Base-by-base conservation (phyloP, 1,140 invertebrate genomes). In the Dendroctonus valens region DNA sequence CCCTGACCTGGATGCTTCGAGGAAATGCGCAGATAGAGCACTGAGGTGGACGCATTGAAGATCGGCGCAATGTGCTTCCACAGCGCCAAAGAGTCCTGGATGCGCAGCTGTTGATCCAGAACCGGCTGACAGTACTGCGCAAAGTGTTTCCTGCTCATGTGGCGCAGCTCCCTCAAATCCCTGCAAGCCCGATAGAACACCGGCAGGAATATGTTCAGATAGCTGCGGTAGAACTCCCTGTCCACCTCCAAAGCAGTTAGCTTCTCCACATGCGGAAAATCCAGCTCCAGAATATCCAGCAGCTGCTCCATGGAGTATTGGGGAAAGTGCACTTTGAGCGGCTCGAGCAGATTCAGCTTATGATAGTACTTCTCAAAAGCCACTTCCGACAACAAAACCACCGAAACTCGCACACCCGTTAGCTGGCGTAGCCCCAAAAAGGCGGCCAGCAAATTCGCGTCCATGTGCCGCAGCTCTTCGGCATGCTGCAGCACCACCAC, bases 301-400 rank as follows among this genome's bases (percentile, higher is more conserved):
- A 93, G 77, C 75, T 94, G 90, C 8, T 90, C 86, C 80, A 87
- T 89, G 11, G 81, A 88, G 74, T 95, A 96, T 71, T 94, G 91
- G 0, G 90, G 84, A 78, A 94, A 93, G 76, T 89, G 83, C 9
- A 96, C 72, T 63, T 86, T 85, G 38, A 93, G 84, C 0, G 91
- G 89, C 67, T 92, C 88, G n/a, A 81, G 78, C 5, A 87, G 80
- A n/a, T 87, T 88, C 37, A 84, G 85, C 75, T 87, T 87, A 26
- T 82, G 80, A 67, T 85, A 81, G 75, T 88, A 94, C 73, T 93
- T 94, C 70, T 93, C 91, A 78, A 90, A 92, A 26, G 86, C 79
- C 42, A 95, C 81, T 75, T 91, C 87, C 3, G 88, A 90, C 38
- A 92, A 79, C 15, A 96, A 84, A 57, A 96, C 82, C 5, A 89